Percentiles rank a stretch among this genome's conserved stretches.
These are phyloP conservation scores for Sialis lutaria DNA, from an alignment of 2,888 invertebrate species.

Conservation along the genomic window DNA sequence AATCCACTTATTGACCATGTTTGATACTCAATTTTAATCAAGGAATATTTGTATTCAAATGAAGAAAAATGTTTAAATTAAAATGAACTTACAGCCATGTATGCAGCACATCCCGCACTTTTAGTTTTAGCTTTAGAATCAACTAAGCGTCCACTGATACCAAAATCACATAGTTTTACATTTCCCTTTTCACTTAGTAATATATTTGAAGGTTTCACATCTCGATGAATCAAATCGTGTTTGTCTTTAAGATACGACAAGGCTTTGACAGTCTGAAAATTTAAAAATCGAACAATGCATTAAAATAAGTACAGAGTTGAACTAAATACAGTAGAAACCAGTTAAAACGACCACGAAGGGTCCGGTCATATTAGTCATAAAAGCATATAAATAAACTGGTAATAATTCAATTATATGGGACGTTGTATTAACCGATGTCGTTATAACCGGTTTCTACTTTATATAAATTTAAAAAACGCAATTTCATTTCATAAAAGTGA, in stretches of 20 bases:
- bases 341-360: too few relatives aligned
- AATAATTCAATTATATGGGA: too few relatives aligned
- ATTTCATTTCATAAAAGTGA: not conserved
- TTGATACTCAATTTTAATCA: too few relatives aligned
- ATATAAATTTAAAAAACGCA: not conserved
- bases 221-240: constrained; percentile 94
- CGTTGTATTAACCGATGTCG: too few relatives aligned
- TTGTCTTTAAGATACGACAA: constrained; percentile 92
- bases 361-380: too few relatives aligned
- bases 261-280: constrained; percentile 74
- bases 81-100: constrained; percentile 74
- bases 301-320: too few relatives aligned
- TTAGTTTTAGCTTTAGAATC: constrained; percentile 96
- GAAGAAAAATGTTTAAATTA: too few relatives aligned
- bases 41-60: too few relatives aligned
- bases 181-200: constrained; percentile 86
- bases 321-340: too few relatives aligned
- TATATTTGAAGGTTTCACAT: constrained; percentile 98
- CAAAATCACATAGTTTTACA: constrained; percentile 98
- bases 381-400: not conserved
- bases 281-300: not conserved
- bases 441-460: too few relatives aligned
- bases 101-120: constrained; percentile 96
- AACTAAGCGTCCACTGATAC: constrained; percentile 93
- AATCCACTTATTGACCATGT: too few relatives aligned